Conservation (phyloP, 1,140 invertebrate species). For the Megalonaias nervosa region DNA sequence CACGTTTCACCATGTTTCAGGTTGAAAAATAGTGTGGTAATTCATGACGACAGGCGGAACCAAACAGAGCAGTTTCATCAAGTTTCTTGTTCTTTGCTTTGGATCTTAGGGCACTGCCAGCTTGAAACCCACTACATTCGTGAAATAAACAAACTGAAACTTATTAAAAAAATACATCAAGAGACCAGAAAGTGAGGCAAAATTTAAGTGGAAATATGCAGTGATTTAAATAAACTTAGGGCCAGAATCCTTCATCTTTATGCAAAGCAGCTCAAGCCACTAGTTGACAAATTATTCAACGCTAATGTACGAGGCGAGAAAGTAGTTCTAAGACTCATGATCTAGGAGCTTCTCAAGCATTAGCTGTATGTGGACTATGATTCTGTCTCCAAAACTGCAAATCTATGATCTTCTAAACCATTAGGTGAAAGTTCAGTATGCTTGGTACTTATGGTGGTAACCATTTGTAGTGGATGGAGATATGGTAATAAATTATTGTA, state of each 20-base stretch:
- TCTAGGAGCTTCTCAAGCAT: no score
- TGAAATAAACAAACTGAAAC: slow-evolving; percentile 6
- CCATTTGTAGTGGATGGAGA: no score
- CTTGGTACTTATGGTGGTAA: no score
- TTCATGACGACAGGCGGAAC: slow-evolving; percentile 32
- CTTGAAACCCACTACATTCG: slow-evolving; percentile 37
- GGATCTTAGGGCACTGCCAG: slow-evolving; percentile 25
- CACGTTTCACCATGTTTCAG: slow-evolving; percentile 40
- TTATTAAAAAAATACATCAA: slow-evolving; percentile 8
- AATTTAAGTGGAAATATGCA: background rate
- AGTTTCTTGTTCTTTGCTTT: no score
- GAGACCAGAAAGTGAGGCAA: background rate
- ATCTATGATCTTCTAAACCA: no score
- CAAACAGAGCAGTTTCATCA: slow-evolving; percentile 37
- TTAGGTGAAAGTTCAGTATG: no score
- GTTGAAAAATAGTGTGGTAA: slow-evolving; percentile 31
- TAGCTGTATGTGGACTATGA: no score
- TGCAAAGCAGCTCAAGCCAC: background rate
- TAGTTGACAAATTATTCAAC: background rate
- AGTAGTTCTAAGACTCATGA: background rate
- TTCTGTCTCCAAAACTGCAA: no score
- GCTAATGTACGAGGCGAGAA: background rate
- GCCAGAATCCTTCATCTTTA: background rate
- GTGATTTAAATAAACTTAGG: background rate
- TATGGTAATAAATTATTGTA: no score